Conservation (phyloP, 2,888 invertebrate genomes). For the Elegia similella region DNA sequence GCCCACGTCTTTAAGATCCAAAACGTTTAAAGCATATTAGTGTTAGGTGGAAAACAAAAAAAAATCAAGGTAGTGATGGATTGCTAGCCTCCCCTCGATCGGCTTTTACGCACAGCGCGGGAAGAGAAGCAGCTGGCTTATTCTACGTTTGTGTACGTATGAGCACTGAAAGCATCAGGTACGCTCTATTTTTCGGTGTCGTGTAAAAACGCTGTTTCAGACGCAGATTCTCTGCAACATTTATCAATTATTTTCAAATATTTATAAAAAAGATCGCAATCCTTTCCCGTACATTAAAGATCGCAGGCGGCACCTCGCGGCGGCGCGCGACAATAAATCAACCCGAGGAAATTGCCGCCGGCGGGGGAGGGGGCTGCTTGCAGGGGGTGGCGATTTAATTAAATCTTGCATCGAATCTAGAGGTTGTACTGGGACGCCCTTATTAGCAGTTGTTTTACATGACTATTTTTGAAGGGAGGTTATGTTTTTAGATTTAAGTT, state of each 20-base stretch:
- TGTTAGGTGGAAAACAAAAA: no score
- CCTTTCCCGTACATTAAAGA: slow-evolving; percentile 55
- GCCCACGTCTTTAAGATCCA: no score
- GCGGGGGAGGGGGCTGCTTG: slow-evolving; percentile 41
- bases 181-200: no score
- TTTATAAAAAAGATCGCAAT: slow-evolving; percentile 57
- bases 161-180: no score
- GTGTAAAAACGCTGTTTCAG: not conserved
- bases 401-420: slow-evolving; percentile 81
- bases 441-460: not conserved
- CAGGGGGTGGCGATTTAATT: slow-evolving; percentile 77
- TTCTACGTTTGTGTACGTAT: no score
- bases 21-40: no score
- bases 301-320: slow-evolving; percentile 59
- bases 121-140: no score
- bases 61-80: no score
- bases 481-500: not conserved
- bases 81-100: no score
- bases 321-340: slow-evolving; percentile 79
- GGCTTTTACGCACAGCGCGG: no score
- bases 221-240: not conserved
- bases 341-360: slow-evolving; percentile 77
- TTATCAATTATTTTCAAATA: slow-evolving; percentile 10
- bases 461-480: not conserved
- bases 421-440: slow-evolving; percentile 7